These are phyloP conservation scores for Diorhabda sublineata DNA, from an alignment of 1,140 invertebrate species.

Conservation along the genomic window DNA sequence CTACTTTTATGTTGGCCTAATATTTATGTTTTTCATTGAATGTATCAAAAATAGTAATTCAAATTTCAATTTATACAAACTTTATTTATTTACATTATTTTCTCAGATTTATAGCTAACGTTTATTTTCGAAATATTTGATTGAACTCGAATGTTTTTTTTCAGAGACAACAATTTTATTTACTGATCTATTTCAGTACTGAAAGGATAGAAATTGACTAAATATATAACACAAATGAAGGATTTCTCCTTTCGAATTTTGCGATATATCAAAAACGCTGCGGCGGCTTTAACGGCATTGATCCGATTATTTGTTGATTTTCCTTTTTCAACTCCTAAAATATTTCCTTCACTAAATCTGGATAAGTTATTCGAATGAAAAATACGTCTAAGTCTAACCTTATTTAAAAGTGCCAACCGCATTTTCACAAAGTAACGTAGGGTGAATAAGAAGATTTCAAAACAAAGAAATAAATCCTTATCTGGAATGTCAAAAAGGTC, in stretches of 20 bases:
- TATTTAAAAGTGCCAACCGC: too few species aligned
- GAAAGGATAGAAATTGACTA: neutral
- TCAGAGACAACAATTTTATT: neutral
- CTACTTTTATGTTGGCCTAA: too few species aligned
- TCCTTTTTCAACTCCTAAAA: neutral
- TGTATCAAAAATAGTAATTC: too few species aligned
- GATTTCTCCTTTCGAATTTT: neutral
- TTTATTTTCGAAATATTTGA: neutral
- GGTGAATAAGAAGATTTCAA: too few species aligned
- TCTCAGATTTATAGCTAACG: neutral
- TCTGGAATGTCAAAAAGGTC: too few species aligned
- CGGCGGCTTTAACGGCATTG: neutral
- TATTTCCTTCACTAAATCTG: too few species aligned
- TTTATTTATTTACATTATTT: neutral
- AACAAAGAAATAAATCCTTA: too few species aligned
- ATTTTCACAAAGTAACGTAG: too few species aligned
- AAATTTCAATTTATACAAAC: too few species aligned
- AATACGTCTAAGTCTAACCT: too few species aligned
- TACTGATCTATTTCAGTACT: neutral
- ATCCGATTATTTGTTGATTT: neutral
- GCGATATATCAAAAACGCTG: neutral
- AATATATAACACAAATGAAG: neutral
- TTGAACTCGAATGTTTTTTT: neutral
- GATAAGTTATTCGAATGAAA: too few species aligned
- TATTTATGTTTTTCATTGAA: too few species aligned